phyloP scores from a whole-genome alignment of 1,140 invertebrate species.

The Sinonovacula constricta region DNA sequence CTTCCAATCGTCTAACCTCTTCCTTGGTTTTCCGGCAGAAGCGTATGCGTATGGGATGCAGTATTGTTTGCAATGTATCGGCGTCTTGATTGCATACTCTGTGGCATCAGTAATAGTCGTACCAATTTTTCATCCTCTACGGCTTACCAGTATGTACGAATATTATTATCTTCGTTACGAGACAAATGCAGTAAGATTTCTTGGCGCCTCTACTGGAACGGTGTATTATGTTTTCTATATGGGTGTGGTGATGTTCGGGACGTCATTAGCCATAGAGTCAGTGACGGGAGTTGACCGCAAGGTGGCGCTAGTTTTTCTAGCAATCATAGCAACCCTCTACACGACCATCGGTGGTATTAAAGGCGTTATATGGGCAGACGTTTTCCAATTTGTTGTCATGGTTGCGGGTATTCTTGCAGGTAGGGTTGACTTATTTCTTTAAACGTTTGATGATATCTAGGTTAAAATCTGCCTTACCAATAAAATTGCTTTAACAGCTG shows the following conservation, averaged over 20 bases:
- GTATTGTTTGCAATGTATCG: neutral
- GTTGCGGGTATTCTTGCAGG: constrained; percentile 5
- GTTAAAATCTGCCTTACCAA: neutral
- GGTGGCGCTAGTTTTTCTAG: neutral
- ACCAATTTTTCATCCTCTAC: constrained; percentile 6
- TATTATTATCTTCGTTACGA: constrained; percentile 14
- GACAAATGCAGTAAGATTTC: neutral
- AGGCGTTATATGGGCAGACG: constrained; percentile 21
- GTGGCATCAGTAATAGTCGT: constrained; percentile 1
- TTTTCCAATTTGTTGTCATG: constrained; percentile 16
- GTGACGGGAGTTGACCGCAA: neutral
- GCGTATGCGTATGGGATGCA: constrained; percentile 1
- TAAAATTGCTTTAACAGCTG: neutral
- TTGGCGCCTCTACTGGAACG: neutral
- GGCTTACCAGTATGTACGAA: neutral
- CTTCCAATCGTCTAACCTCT: constrained; percentile 1
- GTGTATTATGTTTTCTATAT: constrained; percentile 3
- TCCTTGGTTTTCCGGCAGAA: constrained; percentile 9
- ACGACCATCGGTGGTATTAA: constrained; percentile 16
- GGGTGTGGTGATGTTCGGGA: constrained; percentile 10
- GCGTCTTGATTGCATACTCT: neutral
- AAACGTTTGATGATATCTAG: neutral
- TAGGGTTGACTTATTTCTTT: neutral
- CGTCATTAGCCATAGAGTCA: constrained; percentile 4
- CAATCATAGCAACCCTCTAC: neutral